Percentiles rank a stretch among this genome's conserved stretches.
Evolutionary conservation across 2,888 invertebrate species (phyloP).

Genomic region (Pecten maximus): DNA sequence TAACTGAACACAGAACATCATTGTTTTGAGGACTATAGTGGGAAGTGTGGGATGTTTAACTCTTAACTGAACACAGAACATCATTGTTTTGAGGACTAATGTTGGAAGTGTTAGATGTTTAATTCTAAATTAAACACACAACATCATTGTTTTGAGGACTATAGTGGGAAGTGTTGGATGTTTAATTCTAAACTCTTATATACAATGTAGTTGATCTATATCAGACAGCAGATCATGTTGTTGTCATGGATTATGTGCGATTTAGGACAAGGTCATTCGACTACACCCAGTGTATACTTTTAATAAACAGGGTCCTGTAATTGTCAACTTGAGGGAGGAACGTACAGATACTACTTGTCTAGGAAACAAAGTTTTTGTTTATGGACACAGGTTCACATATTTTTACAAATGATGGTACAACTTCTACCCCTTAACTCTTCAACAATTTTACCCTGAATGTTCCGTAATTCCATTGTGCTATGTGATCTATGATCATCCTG

Average conservation of each 20-base stretch:
- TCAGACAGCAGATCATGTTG: neutral
- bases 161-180: neutral
- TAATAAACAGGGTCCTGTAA: no score
- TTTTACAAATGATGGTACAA: neutral
- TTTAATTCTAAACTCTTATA: neutral
- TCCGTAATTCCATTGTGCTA: neutral
- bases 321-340: neutral
- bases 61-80: no score
- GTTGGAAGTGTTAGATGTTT: no score
- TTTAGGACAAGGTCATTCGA: neutral
- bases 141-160: no score
- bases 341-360: neutral
- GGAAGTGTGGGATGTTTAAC: no score
- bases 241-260: neutral
- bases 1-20: no score
- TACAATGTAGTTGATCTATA: neutral
- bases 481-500: neutral
- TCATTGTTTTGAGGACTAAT: no score
- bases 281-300: neutral
- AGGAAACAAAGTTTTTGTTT: neutral
- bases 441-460: constrained; percentile 1
- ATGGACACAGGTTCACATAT: neutral
- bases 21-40: no score
- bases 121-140: no score
- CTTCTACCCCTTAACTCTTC: neutral